These are phyloP conservation scores for Muntiacus reevesi DNA, from an alignment of 2,113 vertebrate species.

Conservation along the genomic window DNA sequence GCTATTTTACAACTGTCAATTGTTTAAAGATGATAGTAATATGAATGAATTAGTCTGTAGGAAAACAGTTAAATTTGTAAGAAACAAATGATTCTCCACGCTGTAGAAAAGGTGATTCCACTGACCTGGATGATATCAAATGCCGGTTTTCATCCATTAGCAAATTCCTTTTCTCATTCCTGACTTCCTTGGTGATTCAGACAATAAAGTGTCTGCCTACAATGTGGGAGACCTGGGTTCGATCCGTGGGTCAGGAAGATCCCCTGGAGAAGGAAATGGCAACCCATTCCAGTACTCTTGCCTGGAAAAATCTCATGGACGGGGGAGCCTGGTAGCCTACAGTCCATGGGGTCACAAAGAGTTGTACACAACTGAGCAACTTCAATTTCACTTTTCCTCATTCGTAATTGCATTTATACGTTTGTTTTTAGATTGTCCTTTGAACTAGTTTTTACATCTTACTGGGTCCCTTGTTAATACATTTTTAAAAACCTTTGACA, in stretches of 20 bases:
- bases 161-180: slow-evolving; percentile 2
- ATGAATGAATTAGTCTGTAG: not conserved
- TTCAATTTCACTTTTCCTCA: not conserved
- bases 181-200: not conserved
- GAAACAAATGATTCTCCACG: not conserved
- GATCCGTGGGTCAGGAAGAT: not conserved
- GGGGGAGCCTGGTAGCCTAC: not conserved
- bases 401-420: slow-evolving; percentile 4
- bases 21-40: not conserved
- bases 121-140: not conserved
- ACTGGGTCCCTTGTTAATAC: not conserved
- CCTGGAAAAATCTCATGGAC: not conserved
- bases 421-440: not conserved
- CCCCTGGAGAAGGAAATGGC: not conserved
- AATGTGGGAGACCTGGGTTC: not conserved
- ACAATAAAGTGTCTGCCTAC: not conserved
- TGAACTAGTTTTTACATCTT: slow-evolving; percentile 20
- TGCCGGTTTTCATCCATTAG: not conserved
- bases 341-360: not conserved
- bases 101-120: not conserved
- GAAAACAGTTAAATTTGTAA: slow-evolving; percentile 10
- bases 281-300: not conserved
- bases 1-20: not conserved
- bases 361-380: not conserved
- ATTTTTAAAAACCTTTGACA: not conserved